These are phyloP conservation scores for Spodoptera litura DNA, from an alignment of 1,140 invertebrate genomes.

Conservation along the genomic window DNA sequence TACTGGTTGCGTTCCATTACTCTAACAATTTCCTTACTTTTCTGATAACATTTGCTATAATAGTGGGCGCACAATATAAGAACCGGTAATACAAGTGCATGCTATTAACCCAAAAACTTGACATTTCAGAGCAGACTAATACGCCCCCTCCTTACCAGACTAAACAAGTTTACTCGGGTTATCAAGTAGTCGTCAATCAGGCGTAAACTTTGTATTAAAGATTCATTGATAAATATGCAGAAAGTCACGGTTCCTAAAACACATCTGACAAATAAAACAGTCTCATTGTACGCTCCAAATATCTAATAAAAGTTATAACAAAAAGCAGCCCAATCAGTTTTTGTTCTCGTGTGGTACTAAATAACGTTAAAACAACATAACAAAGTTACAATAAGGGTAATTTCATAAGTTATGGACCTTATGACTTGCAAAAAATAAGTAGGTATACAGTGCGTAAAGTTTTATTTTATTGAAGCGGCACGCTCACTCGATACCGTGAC, in stretches of 20 bases:
- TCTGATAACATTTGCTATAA: slow-evolving; percentile 26
- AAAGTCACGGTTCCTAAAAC: no score
- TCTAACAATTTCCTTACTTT: slow-evolving; percentile 17
- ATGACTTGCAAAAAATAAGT: slow-evolving; percentile 56
- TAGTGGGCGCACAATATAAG: background rate
- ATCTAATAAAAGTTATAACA: background rate
- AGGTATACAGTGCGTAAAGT: slow-evolving; percentile 54
- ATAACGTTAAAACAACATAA: slow-evolving; percentile 22
- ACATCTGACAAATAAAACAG: slow-evolving; percentile 2
- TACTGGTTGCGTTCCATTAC: no score
- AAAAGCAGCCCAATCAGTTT: background rate
- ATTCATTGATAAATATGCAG: background rate
- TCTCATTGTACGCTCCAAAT: background rate
- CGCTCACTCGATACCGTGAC: slow-evolving; percentile 58
- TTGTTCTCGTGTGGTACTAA: slow-evolving; percentile 9
- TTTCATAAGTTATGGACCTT: slow-evolving; percentile 56
- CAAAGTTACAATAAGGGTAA: slow-evolving; percentile 45
- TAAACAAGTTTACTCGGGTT: background rate
- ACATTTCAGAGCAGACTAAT: slow-evolving; percentile 39
- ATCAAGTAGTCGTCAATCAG: background rate
- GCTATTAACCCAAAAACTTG: slow-evolving; percentile 44
- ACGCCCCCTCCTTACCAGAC: slow-evolving; percentile 20
- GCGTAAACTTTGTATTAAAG: background rate
- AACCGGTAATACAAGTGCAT: slow-evolving; percentile 18
- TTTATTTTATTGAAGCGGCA: slow-evolving; percentile 63